Conservation (phyloP, 2,113 vertebrate species). For the Falco punctatus region DNA sequence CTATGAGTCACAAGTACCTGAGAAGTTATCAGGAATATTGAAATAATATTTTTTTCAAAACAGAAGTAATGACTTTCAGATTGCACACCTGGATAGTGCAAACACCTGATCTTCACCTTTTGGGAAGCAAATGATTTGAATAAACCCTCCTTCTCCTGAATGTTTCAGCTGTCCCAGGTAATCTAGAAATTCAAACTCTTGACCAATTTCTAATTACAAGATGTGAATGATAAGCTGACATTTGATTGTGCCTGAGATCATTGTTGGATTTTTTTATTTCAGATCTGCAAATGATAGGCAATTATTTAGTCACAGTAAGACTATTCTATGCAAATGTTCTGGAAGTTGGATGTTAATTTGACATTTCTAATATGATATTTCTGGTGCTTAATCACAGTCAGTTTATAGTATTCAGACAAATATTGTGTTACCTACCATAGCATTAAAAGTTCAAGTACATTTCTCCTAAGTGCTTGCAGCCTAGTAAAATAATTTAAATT, state of each 20-base stretch:
- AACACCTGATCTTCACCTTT: not conserved
- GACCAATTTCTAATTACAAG: constrained; percentile 38
- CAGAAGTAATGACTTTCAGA: not conserved
- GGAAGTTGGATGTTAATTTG: constrained; percentile 48
- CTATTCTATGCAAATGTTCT: constrained; percentile 41
- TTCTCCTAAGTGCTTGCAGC: not conserved
- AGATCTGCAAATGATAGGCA: constrained; percentile 28
- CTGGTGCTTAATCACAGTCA: constrained; percentile 9
- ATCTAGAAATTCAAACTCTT: not conserved
- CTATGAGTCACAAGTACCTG: not conserved
- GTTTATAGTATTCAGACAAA: constrained; percentile 53
- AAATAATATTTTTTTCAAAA: not conserved
- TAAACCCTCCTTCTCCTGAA: not conserved
- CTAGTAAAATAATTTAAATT: not conserved
- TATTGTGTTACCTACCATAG: not conserved
- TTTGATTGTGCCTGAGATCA: constrained; percentile 6
- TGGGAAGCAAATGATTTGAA: not conserved
- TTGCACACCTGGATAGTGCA: not conserved
- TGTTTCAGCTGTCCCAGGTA: not conserved
- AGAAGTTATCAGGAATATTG: not conserved
- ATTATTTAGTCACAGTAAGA: constrained; percentile 44
- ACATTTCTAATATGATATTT: constrained; percentile 57
- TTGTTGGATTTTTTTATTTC: not conserved
- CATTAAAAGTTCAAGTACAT: constrained; percentile 30
- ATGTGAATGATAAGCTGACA: constrained; percentile 21